These are phyloP conservation scores for Himalopsyche phryganea DNA, from an alignment of 1,140 invertebrate species.

Conservation along the genomic window DNA sequence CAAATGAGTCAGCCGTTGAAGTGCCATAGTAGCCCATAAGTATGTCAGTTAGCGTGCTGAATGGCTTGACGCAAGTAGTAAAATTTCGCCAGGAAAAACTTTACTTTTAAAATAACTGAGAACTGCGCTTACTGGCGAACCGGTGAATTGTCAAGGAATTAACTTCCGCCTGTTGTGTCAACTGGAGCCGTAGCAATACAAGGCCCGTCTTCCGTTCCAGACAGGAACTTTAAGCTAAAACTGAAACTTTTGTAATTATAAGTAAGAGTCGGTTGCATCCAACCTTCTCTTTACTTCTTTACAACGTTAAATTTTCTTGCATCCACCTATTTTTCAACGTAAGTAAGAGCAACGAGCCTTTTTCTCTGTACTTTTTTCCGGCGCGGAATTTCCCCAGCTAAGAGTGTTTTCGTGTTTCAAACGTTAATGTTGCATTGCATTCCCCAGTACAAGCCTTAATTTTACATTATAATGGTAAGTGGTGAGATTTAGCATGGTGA, in stretches of 20 bases:
- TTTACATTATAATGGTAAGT: neutral
- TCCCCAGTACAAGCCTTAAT: slow-evolving; percentile 13
- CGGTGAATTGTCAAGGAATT: slow-evolving; percentile 13
- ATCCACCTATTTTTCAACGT: slow-evolving; percentile 2
- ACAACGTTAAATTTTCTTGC: slow-evolving; percentile 10
- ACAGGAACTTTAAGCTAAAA: slow-evolving; percentile 9
- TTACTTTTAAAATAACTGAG: slow-evolving; percentile 17
- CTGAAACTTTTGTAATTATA: slow-evolving; percentile 31
- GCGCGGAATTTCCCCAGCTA: slow-evolving; percentile 14
- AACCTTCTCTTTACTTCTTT: slow-evolving; percentile 3
- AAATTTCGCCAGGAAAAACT: slow-evolving; percentile 15
- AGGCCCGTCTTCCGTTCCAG: slow-evolving; percentile 5
- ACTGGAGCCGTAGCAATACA: neutral
- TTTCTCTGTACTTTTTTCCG: slow-evolving; percentile 8
- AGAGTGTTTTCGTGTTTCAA: slow-evolving; percentile 29
- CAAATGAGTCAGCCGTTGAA: too few species aligned
- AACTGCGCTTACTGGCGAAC: neutral
- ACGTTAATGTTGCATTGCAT: slow-evolving; percentile 31
- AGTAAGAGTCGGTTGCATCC: slow-evolving; percentile 20
- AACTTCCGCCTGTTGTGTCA: slow-evolving; percentile 19
- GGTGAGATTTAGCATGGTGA: too few species aligned
- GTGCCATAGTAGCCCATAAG: too few species aligned
- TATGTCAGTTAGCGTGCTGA: too few species aligned
- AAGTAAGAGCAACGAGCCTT: slow-evolving; percentile 1
- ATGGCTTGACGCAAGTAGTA: too few species aligned